A percentile compares a stretch with the other conserved stretches of the same genome.
phyloP scores from a whole-genome alignment of 2,113 vertebrate genomes.

The Mustela lutreola region DNA sequence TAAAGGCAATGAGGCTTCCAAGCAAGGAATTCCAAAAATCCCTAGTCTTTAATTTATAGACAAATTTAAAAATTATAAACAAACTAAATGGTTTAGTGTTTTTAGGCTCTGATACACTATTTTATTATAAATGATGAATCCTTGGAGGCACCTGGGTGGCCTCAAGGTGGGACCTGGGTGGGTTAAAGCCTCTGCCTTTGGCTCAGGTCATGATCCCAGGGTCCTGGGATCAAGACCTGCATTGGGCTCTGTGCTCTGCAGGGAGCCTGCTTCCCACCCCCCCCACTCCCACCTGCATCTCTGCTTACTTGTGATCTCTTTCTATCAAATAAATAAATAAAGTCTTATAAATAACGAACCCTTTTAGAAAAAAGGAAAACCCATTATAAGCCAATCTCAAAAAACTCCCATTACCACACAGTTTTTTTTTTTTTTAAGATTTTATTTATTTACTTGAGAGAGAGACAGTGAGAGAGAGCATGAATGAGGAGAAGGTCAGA shows the following conservation, averaged over 20 bases:
- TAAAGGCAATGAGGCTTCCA: slow-evolving; percentile 46
- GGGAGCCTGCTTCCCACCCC: no score
- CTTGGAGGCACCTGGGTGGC: not conserved
- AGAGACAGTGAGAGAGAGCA: no score
- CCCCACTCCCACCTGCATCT: no score
- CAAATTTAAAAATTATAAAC: slow-evolving; percentile 42
- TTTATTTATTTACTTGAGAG: no score
- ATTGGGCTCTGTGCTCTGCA: no score
- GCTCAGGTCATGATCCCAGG: no score
- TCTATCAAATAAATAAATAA: no score
- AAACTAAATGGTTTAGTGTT: slow-evolving; percentile 15
- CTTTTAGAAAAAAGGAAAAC: slow-evolving; percentile 61
- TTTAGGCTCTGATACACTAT: slow-evolving; percentile 38
- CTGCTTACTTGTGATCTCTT: no score
- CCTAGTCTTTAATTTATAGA: slow-evolving; percentile 13
- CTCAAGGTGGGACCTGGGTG: no score
- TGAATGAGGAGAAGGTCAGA: no score
- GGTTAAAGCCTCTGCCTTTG: no score
- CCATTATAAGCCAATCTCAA: slow-evolving; percentile 40
- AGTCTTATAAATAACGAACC: slow-evolving; percentile 27
- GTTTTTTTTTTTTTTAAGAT: not conserved
- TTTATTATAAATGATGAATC: slow-evolving; percentile 51
- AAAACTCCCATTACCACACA: slow-evolving; percentile 41
- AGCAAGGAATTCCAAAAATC: slow-evolving; percentile 44
- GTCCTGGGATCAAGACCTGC: no score